Base-by-base conservation (phyloP, 53 echinoderm and acorn worm species). In the Echinometra lucunter region DNA sequence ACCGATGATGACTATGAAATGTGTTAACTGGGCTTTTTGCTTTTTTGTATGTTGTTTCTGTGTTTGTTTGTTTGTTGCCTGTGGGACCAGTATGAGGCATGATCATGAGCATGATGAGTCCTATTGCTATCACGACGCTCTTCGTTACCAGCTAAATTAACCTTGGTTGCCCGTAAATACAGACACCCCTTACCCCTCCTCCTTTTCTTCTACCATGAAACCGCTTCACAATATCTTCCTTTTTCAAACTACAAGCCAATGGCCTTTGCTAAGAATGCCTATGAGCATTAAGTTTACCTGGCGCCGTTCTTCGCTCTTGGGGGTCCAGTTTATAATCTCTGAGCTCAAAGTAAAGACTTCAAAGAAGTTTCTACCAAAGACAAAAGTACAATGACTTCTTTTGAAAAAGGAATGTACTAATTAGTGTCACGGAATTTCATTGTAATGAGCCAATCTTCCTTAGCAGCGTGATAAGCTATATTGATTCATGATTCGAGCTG, bases 311-410 rank as follows among this genome's bases (percentile, higher is more conserved):
- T 34, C 38, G 75, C 85, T 83, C 4, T 83, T 47, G 85, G 85
- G 85, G 85, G 85, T 37, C 45, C 9, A n/a, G 27, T 47, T 27
- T 4, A 19, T 85, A 85, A 49, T 85, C 45, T 49, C 47, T n/a
- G 11, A 85, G 53, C n/a, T 85, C 13, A 47, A 81, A 81, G 9
- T 80, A 81, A 18, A 0, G 81, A 7, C 44, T 9, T 81, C 21
- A 19, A 19, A 42, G 6, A 7, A 21, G 81, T 16, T 17, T 42
- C 81, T 85, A 3, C 18, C 37, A 30, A 42, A 42, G 10, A 78
- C 78, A 78, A 85, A 19, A 85, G 85, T 49, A 85, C 53, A 85
- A 30, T 85, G 85, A 53, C 85, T 85, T 85, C 85, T 85, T 85
- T 2, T 11, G 49, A 85, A n/a, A 28, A 49, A 49, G 15, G 28